phyloP scores from a whole-genome alignment of 2,797 vertebrate genomes.

The Micromesistius poutassou region DNA sequence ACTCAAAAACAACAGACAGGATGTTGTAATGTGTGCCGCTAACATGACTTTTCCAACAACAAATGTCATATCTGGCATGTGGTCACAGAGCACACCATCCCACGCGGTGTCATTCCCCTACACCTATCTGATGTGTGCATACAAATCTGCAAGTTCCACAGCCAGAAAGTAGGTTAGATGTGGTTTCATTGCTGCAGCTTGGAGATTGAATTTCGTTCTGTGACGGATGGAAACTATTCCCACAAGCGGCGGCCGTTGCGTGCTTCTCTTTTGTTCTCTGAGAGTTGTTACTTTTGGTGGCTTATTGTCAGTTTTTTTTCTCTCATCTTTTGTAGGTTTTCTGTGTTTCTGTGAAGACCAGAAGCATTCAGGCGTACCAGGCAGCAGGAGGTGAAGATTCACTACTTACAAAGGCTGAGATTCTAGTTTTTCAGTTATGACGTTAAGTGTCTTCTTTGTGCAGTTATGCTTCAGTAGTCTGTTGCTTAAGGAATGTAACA shows the following conservation, averaged over 20 bases:
- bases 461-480: not conserved
- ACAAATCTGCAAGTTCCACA: conserved; percentile 1
- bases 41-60: conserved; percentile 20
- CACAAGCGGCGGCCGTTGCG: not conserved
- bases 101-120: conserved; percentile 12
- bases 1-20: not conserved
- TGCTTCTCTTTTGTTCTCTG: not conserved
- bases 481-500: not conserved
- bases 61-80: conserved; percentile 30
- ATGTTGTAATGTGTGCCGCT: not conserved
- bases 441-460: not conserved
- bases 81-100: conserved; percentile 48
- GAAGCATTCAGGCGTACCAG: conserved; percentile 71
- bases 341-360: conserved; percentile 77
- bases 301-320: conserved; percentile 20
- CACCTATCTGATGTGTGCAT: not conserved
- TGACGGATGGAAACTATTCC: conserved; percentile 11
- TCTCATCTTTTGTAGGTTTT: conserved; percentile 66
- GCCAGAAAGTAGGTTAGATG: conserved; percentile 50
- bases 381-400: conserved; percentile 77
- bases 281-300: conserved; percentile 10
- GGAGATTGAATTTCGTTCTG: conserved; percentile 36
- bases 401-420: not conserved
- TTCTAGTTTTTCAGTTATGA: not conserved
- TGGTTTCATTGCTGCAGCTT: conserved; percentile 2